Evolutionary conservation across 2,888 invertebrate genomes (phyloP).

Genomic region (Andrena flavipes): DNA sequence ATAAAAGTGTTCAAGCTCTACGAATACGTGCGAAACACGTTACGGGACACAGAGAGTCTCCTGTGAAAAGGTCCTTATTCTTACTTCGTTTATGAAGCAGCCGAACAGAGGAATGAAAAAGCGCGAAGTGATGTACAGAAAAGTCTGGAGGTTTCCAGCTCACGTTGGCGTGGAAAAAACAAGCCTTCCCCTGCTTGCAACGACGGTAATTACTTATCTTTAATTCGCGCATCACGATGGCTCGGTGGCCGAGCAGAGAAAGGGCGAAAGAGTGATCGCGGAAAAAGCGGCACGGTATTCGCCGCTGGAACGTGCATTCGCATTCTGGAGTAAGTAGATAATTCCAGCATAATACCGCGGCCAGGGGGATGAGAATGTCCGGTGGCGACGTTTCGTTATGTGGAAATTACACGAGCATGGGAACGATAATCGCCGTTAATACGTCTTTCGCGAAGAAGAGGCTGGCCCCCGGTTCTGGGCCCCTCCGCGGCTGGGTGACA

Average conservation of each 20-base stretch:
- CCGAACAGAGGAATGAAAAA: background rate
- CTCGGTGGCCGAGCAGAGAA: constrained; percentile 50
- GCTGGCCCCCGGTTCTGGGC: constrained; percentile 65
- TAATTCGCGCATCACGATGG: constrained; percentile 38
- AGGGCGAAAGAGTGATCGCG: constrained; percentile 53
- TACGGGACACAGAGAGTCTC: too few relatives aligned
- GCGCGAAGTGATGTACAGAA: background rate
- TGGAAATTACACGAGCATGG: constrained; percentile 68
- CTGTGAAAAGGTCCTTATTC: too few relatives aligned
- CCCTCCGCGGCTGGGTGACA: constrained; percentile 5
- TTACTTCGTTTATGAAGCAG: too few relatives aligned
- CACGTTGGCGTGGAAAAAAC: background rate
- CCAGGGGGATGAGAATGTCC: constrained; percentile 64
- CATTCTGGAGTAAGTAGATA: constrained; percentile 81
- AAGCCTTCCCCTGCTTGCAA: constrained; percentile 3
- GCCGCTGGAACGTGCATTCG: constrained; percentile 64
- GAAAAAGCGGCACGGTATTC: constrained; percentile 66
- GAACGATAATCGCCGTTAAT: constrained; percentile 74
- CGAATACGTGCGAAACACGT: too few relatives aligned
- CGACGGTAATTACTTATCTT: constrained; percentile 48
- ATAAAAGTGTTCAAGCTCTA: too few relatives aligned
- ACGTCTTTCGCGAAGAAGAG: constrained; percentile 55
- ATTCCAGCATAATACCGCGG: constrained; percentile 71
- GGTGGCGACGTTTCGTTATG: constrained; percentile 67
- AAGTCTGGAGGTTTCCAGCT: background rate